Percentiles rank a stretch among this genome's conserved stretches.
Evolutionary conservation across 2,113 vertebrate genomes (phyloP).

Genomic region (Murina feae): DNA sequence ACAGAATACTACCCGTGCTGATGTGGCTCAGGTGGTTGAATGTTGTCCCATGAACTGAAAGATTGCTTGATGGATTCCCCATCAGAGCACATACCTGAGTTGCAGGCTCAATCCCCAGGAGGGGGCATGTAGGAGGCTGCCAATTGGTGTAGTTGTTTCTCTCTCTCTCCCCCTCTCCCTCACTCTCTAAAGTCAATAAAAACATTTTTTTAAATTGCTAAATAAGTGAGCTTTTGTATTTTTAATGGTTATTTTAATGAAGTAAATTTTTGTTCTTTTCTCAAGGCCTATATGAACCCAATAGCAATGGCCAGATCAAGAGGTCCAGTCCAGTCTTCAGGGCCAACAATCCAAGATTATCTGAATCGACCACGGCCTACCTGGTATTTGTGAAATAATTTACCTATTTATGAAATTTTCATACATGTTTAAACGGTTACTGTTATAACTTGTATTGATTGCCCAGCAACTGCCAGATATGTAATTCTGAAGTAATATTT

Average conservation of each 20-base stretch:
- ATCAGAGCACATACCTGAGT: too few relatives aligned
- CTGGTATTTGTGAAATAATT: slow-evolving; percentile 85
- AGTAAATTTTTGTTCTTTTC: slow-evolving; percentile 59
- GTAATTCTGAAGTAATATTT: slow-evolving; percentile 14
- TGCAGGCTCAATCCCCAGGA: too few relatives aligned
- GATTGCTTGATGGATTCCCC: too few relatives aligned
- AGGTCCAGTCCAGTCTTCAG: slow-evolving; percentile 88
- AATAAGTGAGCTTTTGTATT: not conserved
- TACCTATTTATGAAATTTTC: slow-evolving; percentile 11
- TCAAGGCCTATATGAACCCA: slow-evolving; percentile 96
- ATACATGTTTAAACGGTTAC: not conserved
- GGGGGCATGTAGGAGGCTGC: too few relatives aligned
- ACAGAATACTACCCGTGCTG: too few relatives aligned
- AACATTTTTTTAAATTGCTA: too few relatives aligned
- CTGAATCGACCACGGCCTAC: slow-evolving; percentile 96
- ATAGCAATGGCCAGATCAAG: slow-evolving; percentile 95
- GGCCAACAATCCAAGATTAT: slow-evolving; percentile 97
- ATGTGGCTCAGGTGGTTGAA: too few relatives aligned
- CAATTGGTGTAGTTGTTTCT: too few relatives aligned
- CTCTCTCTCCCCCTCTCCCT: too few relatives aligned
- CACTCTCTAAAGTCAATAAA: too few relatives aligned
- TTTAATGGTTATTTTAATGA: slow-evolving; percentile 33
- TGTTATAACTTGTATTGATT: not conserved
- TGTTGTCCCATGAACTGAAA: too few relatives aligned
- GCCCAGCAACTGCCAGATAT: not conserved